phyloP scores from a whole-genome alignment of 2,113 vertebrate genomes.

The Numida meleagris region DNA sequence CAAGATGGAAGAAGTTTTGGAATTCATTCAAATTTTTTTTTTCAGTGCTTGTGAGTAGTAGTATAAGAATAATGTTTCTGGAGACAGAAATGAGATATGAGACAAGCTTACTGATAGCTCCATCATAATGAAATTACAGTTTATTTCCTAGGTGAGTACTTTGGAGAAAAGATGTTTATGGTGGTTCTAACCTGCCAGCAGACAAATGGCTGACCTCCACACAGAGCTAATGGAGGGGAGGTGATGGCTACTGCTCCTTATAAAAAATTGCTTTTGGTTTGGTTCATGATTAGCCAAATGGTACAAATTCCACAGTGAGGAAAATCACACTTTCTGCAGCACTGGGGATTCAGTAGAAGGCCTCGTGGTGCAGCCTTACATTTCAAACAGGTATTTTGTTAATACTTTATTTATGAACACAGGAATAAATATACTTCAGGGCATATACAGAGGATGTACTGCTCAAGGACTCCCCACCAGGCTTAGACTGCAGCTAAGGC shows the following conservation, averaged over 20 bases:
- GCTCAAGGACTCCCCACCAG: background rate
- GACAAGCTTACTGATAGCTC: background rate
- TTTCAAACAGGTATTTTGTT: background rate
- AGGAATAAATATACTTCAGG: background rate
- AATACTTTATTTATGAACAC: background rate
- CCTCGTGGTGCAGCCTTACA: background rate
- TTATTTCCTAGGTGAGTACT: background rate
- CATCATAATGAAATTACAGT: background rate
- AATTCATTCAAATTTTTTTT: background rate
- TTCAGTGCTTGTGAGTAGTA: background rate
- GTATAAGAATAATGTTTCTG: background rate
- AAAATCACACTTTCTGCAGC: background rate
- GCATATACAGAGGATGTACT: background rate
- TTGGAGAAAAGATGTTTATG: background rate
- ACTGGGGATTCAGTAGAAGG: background rate
- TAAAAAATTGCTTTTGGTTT: background rate
- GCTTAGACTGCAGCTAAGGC: background rate
- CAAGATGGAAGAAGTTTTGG: background rate
- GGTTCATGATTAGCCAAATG: background rate
- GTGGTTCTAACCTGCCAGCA: background rate
- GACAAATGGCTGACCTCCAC: background rate
- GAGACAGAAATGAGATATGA: background rate
- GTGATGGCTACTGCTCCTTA: background rate
- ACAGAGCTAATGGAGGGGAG: background rate
- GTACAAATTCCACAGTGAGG: background rate